Evolutionary conservation across 1,140 invertebrate genomes (phyloP), one percentile per base, ranked within the genome.

Genomic region (Drosophila auraria): DNA sequence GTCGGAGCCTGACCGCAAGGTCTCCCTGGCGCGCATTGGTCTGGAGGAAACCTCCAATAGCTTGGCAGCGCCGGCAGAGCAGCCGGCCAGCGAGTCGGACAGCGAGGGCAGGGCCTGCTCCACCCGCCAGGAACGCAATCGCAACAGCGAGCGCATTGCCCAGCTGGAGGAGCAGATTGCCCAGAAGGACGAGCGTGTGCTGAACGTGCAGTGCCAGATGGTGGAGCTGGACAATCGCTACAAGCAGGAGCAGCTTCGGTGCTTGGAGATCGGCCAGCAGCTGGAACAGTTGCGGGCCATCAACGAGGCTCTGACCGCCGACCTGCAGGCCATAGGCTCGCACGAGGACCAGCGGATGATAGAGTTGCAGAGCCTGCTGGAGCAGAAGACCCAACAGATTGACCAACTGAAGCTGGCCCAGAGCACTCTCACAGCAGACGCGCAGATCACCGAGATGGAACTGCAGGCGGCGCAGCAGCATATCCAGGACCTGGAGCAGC

Each of bases 1-100:
- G 95, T 97, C 97, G 0, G 97, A 97, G 89, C 97, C 97, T 0
- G 97, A 98, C 82, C 94, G 96, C 65, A 95, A 95, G 62, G 96
- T 97, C 1, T 97, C 97, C 0, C 92, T 96, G 63, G 96, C 96
- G 0, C 94, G 97, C 68, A 97, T 97, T 47, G 96, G 97, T 2
- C 92, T 97, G 6, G 92, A 93, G 12, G 91, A 93, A 9, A 84
- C 70, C 8, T 76, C 87, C 15, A 74, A 78, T 25, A 91, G 86
- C 12, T 42, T 78, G 30, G 68, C 79, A 1, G 54, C 45, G 1
- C 69, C 61, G 5, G 2, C 36, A 40, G 59, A 78, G 11, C 47
- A 76, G 42, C 73, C 65, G 8, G 62, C 60, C 15, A 93, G 87
- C 6, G 92, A 93, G 64, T 93, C 87, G n/a, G 92, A 93, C 17